A percentile compares a stretch with the other conserved stretches of the same genome.
Conservation (phyloP, 2,113 vertebrate species). For the Albula glossodonta region DNA sequence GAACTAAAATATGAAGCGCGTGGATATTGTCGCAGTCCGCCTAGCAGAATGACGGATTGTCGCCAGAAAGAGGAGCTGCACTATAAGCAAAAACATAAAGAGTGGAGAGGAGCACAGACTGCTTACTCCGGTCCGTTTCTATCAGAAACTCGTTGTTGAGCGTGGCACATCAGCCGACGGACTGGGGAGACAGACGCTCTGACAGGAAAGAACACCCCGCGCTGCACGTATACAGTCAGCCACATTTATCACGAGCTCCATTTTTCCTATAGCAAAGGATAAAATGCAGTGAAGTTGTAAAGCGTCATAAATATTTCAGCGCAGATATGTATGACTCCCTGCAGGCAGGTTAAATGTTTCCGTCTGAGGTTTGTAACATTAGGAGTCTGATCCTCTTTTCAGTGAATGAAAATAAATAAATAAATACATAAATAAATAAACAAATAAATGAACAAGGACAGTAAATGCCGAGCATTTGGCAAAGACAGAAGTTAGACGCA, state of each 20-base stretch:
- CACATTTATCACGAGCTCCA: conserved; percentile 19
- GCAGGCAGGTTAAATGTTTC: conserved; percentile 30
- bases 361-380: conserved; percentile 27
- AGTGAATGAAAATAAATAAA: conserved; percentile 25
- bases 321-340: conserved; percentile 46
- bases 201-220: neutral
- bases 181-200: neutral
- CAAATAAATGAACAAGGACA: neutral
- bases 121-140: neutral
- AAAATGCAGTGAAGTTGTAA: conserved; percentile 37
- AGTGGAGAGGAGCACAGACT: neutral
- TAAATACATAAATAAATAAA: conserved; percentile 14
- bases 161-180: neutral
- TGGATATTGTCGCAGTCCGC: neutral
- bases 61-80: no score
- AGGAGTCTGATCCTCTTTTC: neutral
- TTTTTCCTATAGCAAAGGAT: conserved; percentile 22
- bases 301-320: conserved; percentile 50
- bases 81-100: no score
- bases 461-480: neutral
- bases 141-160: neutral
- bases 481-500: conserved; percentile 7
- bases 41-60: neutral
- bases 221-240: neutral
- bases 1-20: neutral